phyloP scores from a whole-genome alignment of 2,113 vertebrate species.

The Seriola dumerili region DNA sequence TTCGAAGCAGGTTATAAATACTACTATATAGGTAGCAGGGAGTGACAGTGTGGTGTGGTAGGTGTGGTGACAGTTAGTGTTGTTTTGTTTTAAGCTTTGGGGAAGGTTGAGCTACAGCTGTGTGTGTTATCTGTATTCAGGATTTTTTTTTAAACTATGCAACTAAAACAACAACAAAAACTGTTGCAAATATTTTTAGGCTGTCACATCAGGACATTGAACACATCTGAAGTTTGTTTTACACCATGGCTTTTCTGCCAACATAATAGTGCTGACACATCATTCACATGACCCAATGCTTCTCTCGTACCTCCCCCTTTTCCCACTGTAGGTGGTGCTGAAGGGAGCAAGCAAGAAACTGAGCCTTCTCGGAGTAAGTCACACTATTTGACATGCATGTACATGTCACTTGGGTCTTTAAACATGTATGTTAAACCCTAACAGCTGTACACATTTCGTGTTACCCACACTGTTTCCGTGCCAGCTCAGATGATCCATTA shows the following conservation, averaged over 20 bases:
- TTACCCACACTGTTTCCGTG: constrained; percentile 20
- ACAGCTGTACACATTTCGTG: background rate
- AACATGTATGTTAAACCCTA: background rate
- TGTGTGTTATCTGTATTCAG: background rate
- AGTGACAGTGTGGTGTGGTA: constrained; percentile 11
- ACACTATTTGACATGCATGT: background rate
- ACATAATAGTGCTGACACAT: constrained; percentile 36
- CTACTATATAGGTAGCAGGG: constrained; percentile 50
- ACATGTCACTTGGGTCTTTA: background rate
- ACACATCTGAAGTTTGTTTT: constrained; percentile 27
- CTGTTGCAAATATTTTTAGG: constrained; percentile 11
- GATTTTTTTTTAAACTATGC: background rate
- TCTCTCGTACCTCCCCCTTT: background rate
- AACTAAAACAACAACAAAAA: constrained; percentile 1
- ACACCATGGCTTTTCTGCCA: constrained; percentile 24
- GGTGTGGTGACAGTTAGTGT: constrained; percentile 10
- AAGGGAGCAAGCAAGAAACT: constrained; percentile 88
- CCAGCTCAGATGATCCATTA: constrained; percentile 26
- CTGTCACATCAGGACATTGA: constrained; percentile 14
- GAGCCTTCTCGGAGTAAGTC: constrained; percentile 87
- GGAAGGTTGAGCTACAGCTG: constrained; percentile 33
- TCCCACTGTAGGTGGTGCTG: constrained; percentile 82
- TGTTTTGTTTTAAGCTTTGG: constrained; percentile 6
- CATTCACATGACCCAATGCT: constrained; percentile 14
- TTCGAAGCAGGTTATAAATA: constrained; percentile 64